A percentile compares a stretch with the other conserved stretches of the same genome.
Conservation (phyloP, 2,797 vertebrate species). For the Denticeps clupeoides region DNA sequence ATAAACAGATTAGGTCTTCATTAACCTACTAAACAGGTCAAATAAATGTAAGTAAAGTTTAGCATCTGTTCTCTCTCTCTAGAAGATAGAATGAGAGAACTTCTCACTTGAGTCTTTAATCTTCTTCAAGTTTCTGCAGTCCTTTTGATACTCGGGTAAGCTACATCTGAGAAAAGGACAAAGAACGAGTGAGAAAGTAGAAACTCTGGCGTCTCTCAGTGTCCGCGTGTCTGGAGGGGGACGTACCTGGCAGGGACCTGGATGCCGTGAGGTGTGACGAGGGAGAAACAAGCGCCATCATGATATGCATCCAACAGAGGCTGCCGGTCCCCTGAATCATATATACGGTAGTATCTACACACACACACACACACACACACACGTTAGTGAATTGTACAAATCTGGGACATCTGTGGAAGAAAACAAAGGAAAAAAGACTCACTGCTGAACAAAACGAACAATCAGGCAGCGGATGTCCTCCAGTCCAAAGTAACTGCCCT, state of each 20-base stretch:
- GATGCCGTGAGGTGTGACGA: slow-evolving; percentile 62
- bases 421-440: slow-evolving; percentile 40
- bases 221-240: not conserved
- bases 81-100: not conserved
- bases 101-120: slow-evolving; percentile 77
- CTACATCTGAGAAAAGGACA: slow-evolving; percentile 50
- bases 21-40: too few species aligned
- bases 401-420: too few species aligned
- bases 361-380: slow-evolving; percentile 46
- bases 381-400: too few species aligned
- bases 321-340: slow-evolving; percentile 79
- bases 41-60: too few species aligned
- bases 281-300: slow-evolving; percentile 76
- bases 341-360: slow-evolving; percentile 70
- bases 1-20: too few species aligned
- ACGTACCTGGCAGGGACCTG: slow-evolving; percentile 69
- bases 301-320: slow-evolving; percentile 81
- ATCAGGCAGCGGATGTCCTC: slow-evolving; percentile 74
- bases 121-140: slow-evolving; percentile 77
- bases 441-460: slow-evolving; percentile 79
- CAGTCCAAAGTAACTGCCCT: slow-evolving; percentile 80
- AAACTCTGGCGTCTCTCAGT: not conserved
- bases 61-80: not conserved
- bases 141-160: slow-evolving; percentile 75
- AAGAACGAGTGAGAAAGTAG: not conserved